These are phyloP conservation scores for Drosophila subsilvestris DNA, from an alignment of 2,888 invertebrate genomes.

Conservation along the genomic window DNA sequence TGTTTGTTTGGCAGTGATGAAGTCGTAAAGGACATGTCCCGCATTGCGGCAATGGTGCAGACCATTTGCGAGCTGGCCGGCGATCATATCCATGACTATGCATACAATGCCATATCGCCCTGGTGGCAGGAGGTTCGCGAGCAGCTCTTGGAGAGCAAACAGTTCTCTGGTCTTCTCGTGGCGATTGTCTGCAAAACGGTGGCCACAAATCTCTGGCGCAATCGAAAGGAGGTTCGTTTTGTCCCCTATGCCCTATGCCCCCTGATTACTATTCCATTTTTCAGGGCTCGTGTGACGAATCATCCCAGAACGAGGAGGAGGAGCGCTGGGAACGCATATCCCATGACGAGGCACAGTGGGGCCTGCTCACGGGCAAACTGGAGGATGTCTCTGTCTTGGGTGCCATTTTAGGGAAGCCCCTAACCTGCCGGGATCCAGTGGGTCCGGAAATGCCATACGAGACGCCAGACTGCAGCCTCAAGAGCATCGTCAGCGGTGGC, in stretches of 20 bases:
- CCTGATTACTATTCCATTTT: background rate
- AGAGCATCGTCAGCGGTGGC: conserved; percentile 87
- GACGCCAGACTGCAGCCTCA: conserved; percentile 87
- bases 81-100: conserved; percentile 85
- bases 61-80: conserved; percentile 88
- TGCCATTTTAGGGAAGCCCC: conserved; percentile 84
- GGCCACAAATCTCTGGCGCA: conserved; percentile 83
- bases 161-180: conserved; percentile 91
- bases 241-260: too few species aligned
- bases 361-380: conserved; percentile 92
- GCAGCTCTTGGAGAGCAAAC: conserved; percentile 89
- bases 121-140: conserved; percentile 94
- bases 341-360: conserved; percentile 94
- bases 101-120: conserved; percentile 89
- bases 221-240: conserved; percentile 70
- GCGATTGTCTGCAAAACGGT: conserved; percentile 93
- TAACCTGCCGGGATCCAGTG: conserved; percentile 68
- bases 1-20: conserved; percentile 74
- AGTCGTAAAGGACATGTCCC: conserved; percentile 87
- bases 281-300: conserved; percentile 83
- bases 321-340: conserved; percentile 93
- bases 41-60: conserved; percentile 87
- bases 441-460: conserved; percentile 86
- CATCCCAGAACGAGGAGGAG: conserved; percentile 84
- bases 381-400: conserved; percentile 94